Percentiles rank a stretch among this genome's conserved stretches.
These are phyloP conservation scores for Scaptomyza caliginosa DNA, from an alignment of 2,888 invertebrate species.

Conservation along the genomic window DNA sequence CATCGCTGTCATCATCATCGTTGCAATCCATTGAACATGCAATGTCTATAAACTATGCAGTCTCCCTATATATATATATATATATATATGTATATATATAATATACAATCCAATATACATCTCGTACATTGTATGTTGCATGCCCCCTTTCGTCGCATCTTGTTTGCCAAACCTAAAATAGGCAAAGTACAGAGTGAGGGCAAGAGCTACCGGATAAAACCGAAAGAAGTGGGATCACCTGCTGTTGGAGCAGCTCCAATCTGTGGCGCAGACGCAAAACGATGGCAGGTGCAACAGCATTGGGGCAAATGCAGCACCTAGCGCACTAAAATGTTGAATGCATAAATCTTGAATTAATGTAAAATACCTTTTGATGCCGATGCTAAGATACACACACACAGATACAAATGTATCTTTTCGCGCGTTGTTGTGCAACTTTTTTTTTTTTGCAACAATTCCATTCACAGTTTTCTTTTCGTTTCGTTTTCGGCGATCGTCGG, in stretches of 20 bases:
- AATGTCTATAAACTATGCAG: constrained; percentile 77
- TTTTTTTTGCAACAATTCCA: constrained; percentile 63
- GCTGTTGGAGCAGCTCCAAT: constrained; percentile 60
- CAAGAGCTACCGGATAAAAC: constrained; percentile 65
- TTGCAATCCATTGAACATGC: constrained; percentile 78
- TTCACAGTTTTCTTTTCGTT: constrained; percentile 71
- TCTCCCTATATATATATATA: constrained; percentile 21
- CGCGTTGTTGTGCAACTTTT: constrained; percentile 62
- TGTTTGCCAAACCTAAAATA: constrained; percentile 73
- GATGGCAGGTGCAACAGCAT: constrained; percentile 25
- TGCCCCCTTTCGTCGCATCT: constrained; percentile 43
- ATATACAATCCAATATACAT: no score
- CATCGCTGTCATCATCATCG: constrained; percentile 38
- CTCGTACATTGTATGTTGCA: no score
- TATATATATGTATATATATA: constrained; percentile 57
- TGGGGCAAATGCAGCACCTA: constrained; percentile 68
- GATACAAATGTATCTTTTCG: constrained; percentile 47
- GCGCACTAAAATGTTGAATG: constrained; percentile 63
- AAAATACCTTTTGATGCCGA: constrained; percentile 81
- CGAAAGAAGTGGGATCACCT: constrained; percentile 77
- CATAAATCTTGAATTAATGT: constrained; percentile 82
- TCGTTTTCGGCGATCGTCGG: constrained; percentile 65
- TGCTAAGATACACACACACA: constrained; percentile 50
- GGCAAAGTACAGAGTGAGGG: constrained; percentile 30
- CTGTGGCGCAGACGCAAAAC: constrained; percentile 43